Conservation (phyloP, 2,888 invertebrate genomes). For the Entomobrya multifasciata region DNA sequence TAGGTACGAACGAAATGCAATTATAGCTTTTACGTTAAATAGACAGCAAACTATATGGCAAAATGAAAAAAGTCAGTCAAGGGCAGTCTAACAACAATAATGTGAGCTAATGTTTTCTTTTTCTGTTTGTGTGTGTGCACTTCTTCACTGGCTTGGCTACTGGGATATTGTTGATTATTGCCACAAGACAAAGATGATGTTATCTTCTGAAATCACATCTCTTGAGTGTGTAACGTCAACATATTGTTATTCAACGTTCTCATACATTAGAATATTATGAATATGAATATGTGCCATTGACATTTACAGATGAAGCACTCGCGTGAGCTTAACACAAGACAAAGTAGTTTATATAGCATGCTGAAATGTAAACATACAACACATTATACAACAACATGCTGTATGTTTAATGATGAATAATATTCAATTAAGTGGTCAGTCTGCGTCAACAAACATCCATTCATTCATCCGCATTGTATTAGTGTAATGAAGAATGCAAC, state of each 20-base stretch:
- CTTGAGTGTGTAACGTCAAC: not conserved
- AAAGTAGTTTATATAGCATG: too few species aligned
- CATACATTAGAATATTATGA: not conserved
- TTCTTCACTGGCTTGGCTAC: not conserved
- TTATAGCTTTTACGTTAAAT: not conserved
- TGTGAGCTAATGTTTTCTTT: not conserved
- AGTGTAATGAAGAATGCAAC: too few species aligned
- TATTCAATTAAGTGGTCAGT: too few species aligned
- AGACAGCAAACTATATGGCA: not conserved
- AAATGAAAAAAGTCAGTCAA: conserved; percentile 55
- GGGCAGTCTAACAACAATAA: conserved; percentile 34
- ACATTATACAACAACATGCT: too few species aligned
- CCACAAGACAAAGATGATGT: not conserved
- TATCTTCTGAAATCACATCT: not conserved
- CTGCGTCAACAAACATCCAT: too few species aligned
- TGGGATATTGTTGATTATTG: not conserved
- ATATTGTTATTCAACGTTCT: not conserved
- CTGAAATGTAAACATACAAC: too few species aligned
- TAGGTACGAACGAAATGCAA: not conserved
- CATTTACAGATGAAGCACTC: conserved; percentile 23
- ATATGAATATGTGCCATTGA: conserved; percentile 57
- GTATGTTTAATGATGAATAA: too few species aligned
- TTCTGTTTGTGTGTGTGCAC: too few species aligned
- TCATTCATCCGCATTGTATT: too few species aligned
- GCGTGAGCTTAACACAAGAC: not conserved